Base-by-base conservation (phyloP, 2,888 invertebrate species). In the Eupithecia subfuscata region DNA sequence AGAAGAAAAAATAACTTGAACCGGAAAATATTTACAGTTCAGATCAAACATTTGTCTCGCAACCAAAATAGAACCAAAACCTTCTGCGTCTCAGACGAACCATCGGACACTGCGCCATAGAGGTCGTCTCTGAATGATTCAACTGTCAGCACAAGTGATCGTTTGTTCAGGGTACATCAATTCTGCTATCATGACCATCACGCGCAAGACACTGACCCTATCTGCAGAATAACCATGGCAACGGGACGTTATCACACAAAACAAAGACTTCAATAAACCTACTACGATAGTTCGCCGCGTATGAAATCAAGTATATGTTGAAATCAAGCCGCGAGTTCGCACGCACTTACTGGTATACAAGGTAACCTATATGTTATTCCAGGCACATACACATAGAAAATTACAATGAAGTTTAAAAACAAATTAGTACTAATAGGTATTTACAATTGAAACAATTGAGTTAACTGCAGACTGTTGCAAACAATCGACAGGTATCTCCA, bases 191-290 rank as follows among this genome's bases (percentile, higher is more conserved):
- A 64, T 34, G 34, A 6, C 34, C 64, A 30, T 16, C 64, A 30
- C 34, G 64, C 30, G 18, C 8, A 18, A 64, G 64, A 34, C 34
- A 64, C 2, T 34, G 64, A 30, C 34, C 64, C 63, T 63, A 8
- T 63, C 25, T 9, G 9, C 16, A 18, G 64, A 56, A 22, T 34
- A 64, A 64, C 64, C 34, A 64, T 64, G 64, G 64, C 64, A 64
- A 64, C 64, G 64, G 9, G 5, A 2, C 64, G 64, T 64, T 34
- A 64, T 64, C 64, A 64, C 34, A 64, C 64, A 34, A 64, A 52
- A 30, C 64, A 64, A 34, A 64, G 64, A 64, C 34, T 34, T 34
- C 64, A 18, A 2, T 16, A 16, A n/a, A n/a, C n/a, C n/a, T 8
- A 14, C 1, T 22, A 56, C 11, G 52, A 63, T 30, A 63, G 30